Percentiles rank a stretch among this genome's conserved stretches.
These are phyloP conservation scores for Rutilus rutilus DNA, from an alignment of 2,113 vertebrate genomes.

Conservation along the genomic window DNA sequence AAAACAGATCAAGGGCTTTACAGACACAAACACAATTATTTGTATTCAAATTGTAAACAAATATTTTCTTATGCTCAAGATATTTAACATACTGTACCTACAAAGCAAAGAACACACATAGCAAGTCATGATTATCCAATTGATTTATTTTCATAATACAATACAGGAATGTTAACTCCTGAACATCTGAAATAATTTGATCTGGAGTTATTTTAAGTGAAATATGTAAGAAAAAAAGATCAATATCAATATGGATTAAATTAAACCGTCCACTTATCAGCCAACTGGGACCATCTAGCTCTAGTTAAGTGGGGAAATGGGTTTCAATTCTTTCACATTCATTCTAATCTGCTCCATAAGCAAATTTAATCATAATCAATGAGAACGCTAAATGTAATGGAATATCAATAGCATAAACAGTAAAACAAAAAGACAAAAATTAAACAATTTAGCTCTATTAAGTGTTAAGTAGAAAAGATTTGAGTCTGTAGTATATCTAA, in stretches of 20 bases:
- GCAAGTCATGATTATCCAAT: neutral
- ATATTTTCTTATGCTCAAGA: neutral
- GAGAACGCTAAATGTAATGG: neutral
- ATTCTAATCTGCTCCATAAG: neutral
- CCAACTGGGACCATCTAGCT: neutral
- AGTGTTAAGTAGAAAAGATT: neutral
- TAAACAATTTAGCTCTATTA: neutral
- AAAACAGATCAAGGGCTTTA: neutral
- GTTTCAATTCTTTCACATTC: neutral
- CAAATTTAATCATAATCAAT: neutral
- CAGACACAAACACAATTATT: neutral
- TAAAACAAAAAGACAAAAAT: neutral
- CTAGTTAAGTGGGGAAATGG: neutral
- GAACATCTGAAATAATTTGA: neutral
- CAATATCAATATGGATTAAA: neutral
- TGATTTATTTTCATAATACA: conserved; percentile 7
- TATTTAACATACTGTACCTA: neutral
- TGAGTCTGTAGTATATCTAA: neutral
- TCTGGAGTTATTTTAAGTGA: neutral
- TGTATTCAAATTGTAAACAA: neutral
- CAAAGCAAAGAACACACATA: neutral
- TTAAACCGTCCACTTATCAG: neutral
- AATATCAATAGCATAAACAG: neutral
- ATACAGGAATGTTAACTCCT: neutral
- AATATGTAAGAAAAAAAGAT: neutral